These are phyloP conservation scores for Hucho hucho DNA, from an alignment of 2,113 vertebrate genomes.

Conservation along the genomic window DNA sequence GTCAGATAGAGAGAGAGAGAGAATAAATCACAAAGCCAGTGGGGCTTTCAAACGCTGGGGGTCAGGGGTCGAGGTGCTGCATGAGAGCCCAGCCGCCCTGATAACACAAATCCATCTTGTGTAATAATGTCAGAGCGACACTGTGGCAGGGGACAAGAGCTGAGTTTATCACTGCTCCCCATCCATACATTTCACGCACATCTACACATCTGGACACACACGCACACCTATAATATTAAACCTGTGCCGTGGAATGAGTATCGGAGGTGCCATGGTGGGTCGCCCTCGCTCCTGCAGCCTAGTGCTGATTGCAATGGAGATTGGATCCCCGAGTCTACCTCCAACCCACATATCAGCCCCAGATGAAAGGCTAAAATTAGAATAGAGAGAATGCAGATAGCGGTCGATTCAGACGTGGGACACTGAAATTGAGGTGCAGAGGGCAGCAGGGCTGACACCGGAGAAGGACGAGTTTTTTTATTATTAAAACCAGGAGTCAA, in stretches of 20 bases:
- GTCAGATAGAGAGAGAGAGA: no score
- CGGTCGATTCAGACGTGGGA: constrained; percentile 3
- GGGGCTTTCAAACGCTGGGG: constrained; percentile 1
- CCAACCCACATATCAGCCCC: constrained; percentile 2
- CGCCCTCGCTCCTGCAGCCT: not conserved
- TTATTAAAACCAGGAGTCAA: no score
- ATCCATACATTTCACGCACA: not conserved
- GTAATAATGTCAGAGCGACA: constrained; percentile 21
- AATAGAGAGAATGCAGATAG: no score
- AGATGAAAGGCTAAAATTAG: constrained; percentile 32
- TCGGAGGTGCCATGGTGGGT: no score
- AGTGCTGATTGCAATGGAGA: constrained; percentile 23
- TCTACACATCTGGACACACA: not conserved
- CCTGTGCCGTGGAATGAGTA: no score
- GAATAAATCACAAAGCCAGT: constrained; percentile 34
- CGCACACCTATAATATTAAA: not conserved
- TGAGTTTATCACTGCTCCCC: constrained; percentile 9
- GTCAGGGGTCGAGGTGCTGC: constrained; percentile 23
- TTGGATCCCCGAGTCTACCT: constrained; percentile 22
- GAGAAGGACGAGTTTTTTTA: no score
- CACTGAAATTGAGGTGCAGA: no score
- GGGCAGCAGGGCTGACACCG: no score
- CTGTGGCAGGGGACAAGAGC: not conserved
- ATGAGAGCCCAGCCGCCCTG: not conserved
- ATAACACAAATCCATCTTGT: constrained; percentile 28